Evolutionary conservation across 64 coral and sea anemone genomes (phyloP).

Genomic region (Dendrophyllia cribrosa): DNA sequence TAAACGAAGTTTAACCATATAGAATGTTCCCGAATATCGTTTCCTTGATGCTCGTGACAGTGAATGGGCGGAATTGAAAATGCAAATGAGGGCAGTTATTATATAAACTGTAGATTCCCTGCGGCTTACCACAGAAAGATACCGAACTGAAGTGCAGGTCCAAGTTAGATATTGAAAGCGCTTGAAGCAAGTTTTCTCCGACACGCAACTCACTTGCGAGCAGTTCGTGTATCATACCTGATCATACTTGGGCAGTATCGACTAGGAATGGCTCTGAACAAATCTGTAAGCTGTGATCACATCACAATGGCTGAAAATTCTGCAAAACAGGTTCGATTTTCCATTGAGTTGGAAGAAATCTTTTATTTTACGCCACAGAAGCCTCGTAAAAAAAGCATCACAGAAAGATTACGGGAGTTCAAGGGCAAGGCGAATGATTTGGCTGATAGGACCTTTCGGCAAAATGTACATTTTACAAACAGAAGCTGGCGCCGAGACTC

Average conservation of each 20-base stretch:
- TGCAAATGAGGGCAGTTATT: constrained; percentile 1
- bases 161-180: neutral
- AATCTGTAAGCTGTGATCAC: constrained; percentile 28
- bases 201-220: constrained; percentile 1
- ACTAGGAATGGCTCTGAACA: neutral
- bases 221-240: neutral
- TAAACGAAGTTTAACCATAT: no score
- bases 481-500: neutral
- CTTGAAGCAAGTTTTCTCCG: neutral
- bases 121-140: constrained; percentile 32
- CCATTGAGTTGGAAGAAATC: constrained; percentile 31
- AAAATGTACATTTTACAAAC: constrained; percentile 18
- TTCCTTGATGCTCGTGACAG: neutral
- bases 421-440: constrained; percentile 30
- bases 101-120: constrained; percentile 5
- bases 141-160: constrained; percentile 16
- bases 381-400: constrained; percentile 22
- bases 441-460: constrained; percentile 40
- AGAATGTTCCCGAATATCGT: neutral
- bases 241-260: neutral
- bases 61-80: constrained; percentile 1
- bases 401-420: constrained; percentile 14
- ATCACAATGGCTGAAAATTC: neutral
- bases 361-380: constrained; percentile 30
- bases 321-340: constrained; percentile 9